Evolutionary conservation across 2,113 vertebrate genomes (phyloP), one percentile per base, ranked within the genome.

Genomic region (Solea senegalensis): DNA sequence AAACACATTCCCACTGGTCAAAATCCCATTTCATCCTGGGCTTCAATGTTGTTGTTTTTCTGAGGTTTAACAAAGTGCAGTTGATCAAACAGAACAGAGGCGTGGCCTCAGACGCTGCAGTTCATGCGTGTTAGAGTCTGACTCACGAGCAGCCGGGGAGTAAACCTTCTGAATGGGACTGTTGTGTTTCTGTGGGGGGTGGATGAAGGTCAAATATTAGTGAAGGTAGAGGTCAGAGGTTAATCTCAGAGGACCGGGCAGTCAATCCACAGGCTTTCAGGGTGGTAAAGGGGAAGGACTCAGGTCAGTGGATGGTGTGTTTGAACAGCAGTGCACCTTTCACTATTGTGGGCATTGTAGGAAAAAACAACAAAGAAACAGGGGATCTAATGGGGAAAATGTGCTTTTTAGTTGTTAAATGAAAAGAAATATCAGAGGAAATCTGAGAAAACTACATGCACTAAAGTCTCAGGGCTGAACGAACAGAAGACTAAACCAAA

Each of bases 161-260:
- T 64, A 40, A 13, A 1, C 74, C 51, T 45, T 79, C 50, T 88
- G 64, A 87, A 82, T 46, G 61, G 69, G 63, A 34, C 78, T 86
- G 76, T 77, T 67, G 65, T 54, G 26, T 60, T 53, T 74, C 71
- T 41, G 53, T 41, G 64, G 58, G 74, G 72, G 73, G 40, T 64
- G 56, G 61, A 61, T 26, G 15, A 49, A 63, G 77, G 77, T 85
- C 85, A 78, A 39, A 75, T 76, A 74, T 79, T 67, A 76, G 86
- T 51, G 56, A 74, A 71, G 69, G 76, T 62, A 59, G 58, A 74
- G 85, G 78, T 86, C 68, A 60, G 52, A 21, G 85, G 88, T 86
- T 82, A 85, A 81, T 83, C 59, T 74, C n/a, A 48, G 51, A 75
- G 73, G 58, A 60, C 49, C 7, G 44, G 63, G 64, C 44, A 51